These are phyloP conservation scores for Cenopis cana DNA, from an alignment of 2,888 invertebrate species.

Conservation along the genomic window DNA sequence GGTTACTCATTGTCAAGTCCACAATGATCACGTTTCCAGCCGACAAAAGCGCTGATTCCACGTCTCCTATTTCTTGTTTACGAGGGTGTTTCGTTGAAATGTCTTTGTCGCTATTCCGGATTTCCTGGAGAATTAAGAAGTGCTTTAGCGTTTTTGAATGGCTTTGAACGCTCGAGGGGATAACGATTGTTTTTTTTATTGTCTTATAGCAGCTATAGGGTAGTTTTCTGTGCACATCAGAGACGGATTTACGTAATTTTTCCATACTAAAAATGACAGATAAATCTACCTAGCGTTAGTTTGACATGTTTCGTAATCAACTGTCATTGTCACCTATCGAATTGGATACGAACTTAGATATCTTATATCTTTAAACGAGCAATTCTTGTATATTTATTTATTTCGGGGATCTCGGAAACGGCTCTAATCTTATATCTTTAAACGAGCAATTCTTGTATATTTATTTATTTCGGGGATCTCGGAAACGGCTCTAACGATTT, in stretches of 20 bases:
- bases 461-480: no score
- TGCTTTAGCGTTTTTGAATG: constrained; percentile 12
- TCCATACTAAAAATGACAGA: no score
- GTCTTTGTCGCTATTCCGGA: constrained; percentile 35
- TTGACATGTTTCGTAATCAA: neutral
- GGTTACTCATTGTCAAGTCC: constrained; percentile 8
- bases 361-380: no score
- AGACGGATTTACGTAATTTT: no score
- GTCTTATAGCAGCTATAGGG: neutral
- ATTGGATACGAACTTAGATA: no score
- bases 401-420: no score
- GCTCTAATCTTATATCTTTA: no score
- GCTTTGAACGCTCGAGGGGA: constrained; percentile 1
- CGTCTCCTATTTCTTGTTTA: constrained; percentile 29
- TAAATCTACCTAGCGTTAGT: neutral
- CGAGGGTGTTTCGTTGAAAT: constrained; percentile 14
- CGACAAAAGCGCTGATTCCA: constrained; percentile 36
- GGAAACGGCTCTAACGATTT: no score
- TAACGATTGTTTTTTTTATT: neutral
- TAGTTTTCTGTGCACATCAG: no score
- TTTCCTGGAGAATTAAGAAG: constrained; percentile 26
- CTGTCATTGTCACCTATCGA: no score
- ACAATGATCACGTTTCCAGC: constrained; percentile 30
- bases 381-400: no score
- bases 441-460: no score